Conservation (phyloP, 2,888 invertebrate genomes). For the Gastracanthus pulcherrimus region DNA sequence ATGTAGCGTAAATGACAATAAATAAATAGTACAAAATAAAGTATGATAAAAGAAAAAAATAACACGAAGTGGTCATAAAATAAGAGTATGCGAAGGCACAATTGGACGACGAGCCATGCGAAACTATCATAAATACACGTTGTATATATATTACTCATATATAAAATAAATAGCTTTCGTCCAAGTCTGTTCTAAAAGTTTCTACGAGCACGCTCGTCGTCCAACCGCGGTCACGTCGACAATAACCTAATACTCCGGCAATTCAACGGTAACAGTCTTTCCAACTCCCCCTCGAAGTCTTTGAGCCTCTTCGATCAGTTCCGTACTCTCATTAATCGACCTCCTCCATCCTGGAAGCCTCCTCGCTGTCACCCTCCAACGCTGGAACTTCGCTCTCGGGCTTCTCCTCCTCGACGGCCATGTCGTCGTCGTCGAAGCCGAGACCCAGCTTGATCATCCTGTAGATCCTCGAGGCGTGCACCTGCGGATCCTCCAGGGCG, state of each 20-base stretch:
- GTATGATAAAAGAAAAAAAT: background rate
- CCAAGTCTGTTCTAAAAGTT: slow-evolving; percentile 20
- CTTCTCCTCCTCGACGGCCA: slow-evolving; percentile 84
- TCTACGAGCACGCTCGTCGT: slow-evolving; percentile 42
- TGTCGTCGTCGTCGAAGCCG: slow-evolving; percentile 97
- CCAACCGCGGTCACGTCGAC: slow-evolving; percentile 30
- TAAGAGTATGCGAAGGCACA: slow-evolving; percentile 35
- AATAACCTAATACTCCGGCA: slow-evolving; percentile 49
- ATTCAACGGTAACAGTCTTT: slow-evolving; percentile 58
- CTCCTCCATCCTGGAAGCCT: slow-evolving; percentile 99
- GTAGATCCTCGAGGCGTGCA: slow-evolving; percentile 97
- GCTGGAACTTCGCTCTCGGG: slow-evolving; percentile 88
- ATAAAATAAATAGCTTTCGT: slow-evolving; percentile 51
- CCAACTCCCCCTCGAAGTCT: slow-evolving; percentile 52
- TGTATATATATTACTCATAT: slow-evolving; percentile 49
- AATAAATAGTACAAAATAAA: background rate
- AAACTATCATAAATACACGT: slow-evolving; percentile 23
- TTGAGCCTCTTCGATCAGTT: slow-evolving; percentile 36
- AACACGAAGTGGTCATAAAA: slow-evolving; percentile 13
- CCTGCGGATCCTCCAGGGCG: slow-evolving; percentile 95
- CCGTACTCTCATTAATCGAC: slow-evolving; percentile 99
- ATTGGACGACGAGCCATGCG: slow-evolving; percentile 38
- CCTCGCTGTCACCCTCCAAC: slow-evolving; percentile 93
- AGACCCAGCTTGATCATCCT: slow-evolving; percentile 99
- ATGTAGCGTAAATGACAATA: background rate